These are phyloP conservation scores for Indicator maculatus DNA, from an alignment of 2,113 vertebrate species.

Conservation along the genomic window DNA sequence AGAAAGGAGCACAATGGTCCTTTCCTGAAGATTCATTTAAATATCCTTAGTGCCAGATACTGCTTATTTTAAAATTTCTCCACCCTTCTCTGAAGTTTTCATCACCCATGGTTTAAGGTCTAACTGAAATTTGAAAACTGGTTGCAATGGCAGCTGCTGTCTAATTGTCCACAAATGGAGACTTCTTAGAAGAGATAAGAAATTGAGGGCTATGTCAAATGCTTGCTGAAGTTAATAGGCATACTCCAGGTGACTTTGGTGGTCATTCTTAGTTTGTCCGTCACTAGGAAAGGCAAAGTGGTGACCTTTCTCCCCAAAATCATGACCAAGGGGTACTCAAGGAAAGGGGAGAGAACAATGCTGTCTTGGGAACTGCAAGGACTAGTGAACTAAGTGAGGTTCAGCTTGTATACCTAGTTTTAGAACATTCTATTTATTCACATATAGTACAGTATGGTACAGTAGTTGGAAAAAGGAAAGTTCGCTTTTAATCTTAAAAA, in stretches of 20 bases:
- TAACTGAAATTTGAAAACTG: neutral
- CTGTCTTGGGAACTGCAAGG: neutral
- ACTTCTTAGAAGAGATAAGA: neutral
- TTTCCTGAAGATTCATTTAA: neutral
- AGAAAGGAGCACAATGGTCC: neutral
- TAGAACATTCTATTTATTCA: neutral
- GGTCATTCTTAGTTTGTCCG: neutral
- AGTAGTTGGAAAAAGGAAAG: conserved; percentile 10
- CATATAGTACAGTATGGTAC: neutral
- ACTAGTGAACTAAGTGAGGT: neutral
- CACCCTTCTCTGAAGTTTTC: neutral
- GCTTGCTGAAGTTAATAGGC: neutral
- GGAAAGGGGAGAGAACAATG: neutral
- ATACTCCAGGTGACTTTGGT: neutral
- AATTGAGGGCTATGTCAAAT: neutral
- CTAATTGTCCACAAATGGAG: neutral
- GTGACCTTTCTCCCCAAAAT: conserved; percentile 1
- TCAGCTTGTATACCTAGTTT: neutral
- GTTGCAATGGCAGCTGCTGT: neutral
- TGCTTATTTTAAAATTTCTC: neutral
- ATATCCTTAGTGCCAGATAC: neutral
- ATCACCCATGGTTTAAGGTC: neutral
- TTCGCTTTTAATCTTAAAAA: conserved; percentile 24
- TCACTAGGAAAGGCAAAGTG: neutral
- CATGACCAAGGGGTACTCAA: neutral